Conservation (phyloP, 1,140 invertebrate genomes). For the Pectinophora gossypiella region DNA sequence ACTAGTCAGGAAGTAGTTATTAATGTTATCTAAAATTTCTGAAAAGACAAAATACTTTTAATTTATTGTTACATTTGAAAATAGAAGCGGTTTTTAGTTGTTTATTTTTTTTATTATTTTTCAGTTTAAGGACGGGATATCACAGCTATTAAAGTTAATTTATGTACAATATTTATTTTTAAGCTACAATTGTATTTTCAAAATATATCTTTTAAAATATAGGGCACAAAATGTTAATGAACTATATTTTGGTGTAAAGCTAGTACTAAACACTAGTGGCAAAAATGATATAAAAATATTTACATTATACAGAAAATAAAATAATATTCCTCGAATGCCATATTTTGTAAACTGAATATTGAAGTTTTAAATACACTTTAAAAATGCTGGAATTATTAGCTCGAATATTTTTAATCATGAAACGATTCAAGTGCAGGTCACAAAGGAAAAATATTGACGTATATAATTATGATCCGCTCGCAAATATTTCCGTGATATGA, state of each 20-base stretch:
- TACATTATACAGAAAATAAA: constrained; percentile 17
- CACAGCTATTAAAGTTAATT: constrained; percentile 64
- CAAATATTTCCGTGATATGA: no score
- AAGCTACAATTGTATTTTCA: not conserved
- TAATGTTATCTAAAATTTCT: constrained; percentile 4
- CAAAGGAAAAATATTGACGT: no score
- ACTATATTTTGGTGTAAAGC: constrained; percentile 70
- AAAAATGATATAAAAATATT: constrained; percentile 37
- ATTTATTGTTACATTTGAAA: not conserved
- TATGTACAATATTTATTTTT: constrained; percentile 21
- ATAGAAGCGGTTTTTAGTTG: not conserved
- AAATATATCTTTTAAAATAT: constrained; percentile 5
- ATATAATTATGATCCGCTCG: no score
- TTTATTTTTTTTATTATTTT: not conserved
- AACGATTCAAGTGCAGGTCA: no score
- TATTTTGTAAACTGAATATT: not conserved
- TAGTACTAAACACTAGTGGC: constrained; percentile 61
- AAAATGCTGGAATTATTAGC: no score
- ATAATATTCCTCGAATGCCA: not conserved
- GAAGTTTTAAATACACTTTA: no score
- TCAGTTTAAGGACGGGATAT: constrained; percentile 44
- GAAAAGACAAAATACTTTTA: not conserved
- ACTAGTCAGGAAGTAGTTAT: constrained; percentile 61
- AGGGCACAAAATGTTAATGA: constrained; percentile 36
- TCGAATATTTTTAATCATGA: no score